These are phyloP conservation scores for Epinephelus awoara DNA, from an alignment of 2,797 vertebrate species.

Conservation along the genomic window DNA sequence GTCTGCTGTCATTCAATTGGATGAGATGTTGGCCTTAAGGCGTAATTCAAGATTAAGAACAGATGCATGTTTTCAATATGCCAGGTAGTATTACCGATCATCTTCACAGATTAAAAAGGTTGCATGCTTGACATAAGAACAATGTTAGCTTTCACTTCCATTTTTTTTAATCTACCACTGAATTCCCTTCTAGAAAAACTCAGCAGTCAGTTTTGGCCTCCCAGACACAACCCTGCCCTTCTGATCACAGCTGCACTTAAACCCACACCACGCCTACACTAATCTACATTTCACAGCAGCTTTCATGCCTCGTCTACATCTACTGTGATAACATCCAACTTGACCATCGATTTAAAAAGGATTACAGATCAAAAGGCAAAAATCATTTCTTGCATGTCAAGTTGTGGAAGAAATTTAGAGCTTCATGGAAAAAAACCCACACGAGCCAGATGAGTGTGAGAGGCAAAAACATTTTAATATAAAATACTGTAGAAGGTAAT, in stretches of 20 bases:
- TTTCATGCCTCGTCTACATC: background rate
- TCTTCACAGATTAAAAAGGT: background rate
- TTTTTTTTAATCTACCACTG: background rate
- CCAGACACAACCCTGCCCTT: no score
- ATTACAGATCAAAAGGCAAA: background rate
- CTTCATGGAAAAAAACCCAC: conserved; percentile 1
- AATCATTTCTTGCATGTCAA: background rate
- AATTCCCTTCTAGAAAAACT: background rate
- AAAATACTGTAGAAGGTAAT: conserved; percentile 47
- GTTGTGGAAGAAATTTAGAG: background rate
- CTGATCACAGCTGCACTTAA: conserved; percentile 1
- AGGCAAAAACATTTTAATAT: conserved; percentile 62
- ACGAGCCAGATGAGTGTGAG: background rate
- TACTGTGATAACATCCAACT: background rate
- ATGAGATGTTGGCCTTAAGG: no score
- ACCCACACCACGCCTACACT: background rate
- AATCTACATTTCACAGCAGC: conserved; percentile 10
- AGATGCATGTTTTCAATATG: background rate
- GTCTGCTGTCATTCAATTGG: no score
- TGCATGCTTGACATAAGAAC: background rate
- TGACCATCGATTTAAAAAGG: background rate
- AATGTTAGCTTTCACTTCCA: background rate
- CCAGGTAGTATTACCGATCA: background rate
- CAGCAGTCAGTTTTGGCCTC: background rate
- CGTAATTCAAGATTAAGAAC: no score